phyloP scores from a whole-genome alignment of 2,797 vertebrate genomes.

The Pteronotus mesoamericanus region DNA sequence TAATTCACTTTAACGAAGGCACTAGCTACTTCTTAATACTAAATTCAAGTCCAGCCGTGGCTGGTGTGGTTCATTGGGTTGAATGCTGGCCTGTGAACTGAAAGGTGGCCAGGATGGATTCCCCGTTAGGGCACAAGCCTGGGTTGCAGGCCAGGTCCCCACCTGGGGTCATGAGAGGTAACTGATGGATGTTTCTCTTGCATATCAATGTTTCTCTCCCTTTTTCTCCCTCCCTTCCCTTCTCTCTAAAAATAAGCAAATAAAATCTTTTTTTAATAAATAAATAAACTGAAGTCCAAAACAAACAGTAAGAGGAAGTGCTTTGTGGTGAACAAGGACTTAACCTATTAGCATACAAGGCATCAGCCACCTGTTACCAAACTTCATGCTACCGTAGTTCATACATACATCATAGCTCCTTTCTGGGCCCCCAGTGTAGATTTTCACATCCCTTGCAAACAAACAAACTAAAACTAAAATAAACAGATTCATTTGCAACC shows the following conservation, averaged over 20 bases:
- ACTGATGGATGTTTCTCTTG: too few species aligned
- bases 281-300: conserved; percentile 18
- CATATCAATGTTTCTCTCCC: too few species aligned
- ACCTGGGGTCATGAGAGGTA: too few species aligned
- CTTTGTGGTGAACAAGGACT: neutral
- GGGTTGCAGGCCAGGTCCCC: too few species aligned
- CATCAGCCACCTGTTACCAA: conserved; percentile 17
- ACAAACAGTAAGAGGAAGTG: conserved; percentile 45
- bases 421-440: neutral
- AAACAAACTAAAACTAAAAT: neutral
- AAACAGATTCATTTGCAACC: conserved; percentile 5
- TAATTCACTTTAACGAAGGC: neutral
- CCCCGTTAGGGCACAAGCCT: too few species aligned
- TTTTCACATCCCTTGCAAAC: neutral
- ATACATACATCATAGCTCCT: neutral
- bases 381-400: neutral
- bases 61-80: too few species aligned
- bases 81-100: too few species aligned
- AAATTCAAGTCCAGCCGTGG: neutral
- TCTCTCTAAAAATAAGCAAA: too few species aligned
- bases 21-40: neutral
- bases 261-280: too few species aligned
- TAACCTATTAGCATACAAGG: neutral
- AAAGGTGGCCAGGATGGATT: too few species aligned
- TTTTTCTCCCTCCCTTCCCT: too few species aligned